Percentiles rank a stretch among this genome's conserved stretches.
Conservation (phyloP, 2,113 vertebrate species). For the Antidorcas marsupialis region DNA sequence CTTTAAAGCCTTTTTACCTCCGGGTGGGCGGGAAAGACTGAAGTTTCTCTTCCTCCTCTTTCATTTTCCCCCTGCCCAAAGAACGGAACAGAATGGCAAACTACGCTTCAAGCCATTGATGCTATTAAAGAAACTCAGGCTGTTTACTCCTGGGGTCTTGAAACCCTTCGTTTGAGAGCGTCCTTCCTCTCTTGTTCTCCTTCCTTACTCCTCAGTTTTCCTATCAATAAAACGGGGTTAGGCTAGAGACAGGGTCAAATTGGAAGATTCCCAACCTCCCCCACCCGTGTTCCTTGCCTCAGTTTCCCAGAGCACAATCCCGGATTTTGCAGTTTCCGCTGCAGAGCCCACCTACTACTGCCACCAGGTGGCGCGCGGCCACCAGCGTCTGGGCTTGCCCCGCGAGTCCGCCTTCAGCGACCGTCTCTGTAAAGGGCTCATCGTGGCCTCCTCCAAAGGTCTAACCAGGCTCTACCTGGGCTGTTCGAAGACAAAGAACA, state of each 20-base stretch:
- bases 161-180: background rate
- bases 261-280: background rate
- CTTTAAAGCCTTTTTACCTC: conserved; percentile 68
- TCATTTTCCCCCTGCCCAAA: conserved; percentile 17
- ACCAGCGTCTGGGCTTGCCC: background rate
- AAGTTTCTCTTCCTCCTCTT: conserved; percentile 57
- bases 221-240: background rate
- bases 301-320: conserved; percentile 20
- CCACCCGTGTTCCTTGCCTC: background rate
- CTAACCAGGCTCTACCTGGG: background rate
- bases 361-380: conserved; percentile 62
- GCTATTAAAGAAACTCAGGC: conserved; percentile 4
- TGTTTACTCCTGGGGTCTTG: background rate
- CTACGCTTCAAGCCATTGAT: background rate
- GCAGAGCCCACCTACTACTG: background rate
- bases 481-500: conserved; percentile 39
- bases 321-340: background rate
- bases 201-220: background rate
- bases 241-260: background rate
- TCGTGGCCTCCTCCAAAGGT: background rate
- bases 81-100: conserved; percentile 51
- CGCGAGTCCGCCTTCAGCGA: background rate
- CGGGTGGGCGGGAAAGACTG: conserved; percentile 60
- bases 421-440: background rate
- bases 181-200: background rate